Evolutionary conservation across 2,888 invertebrate genomes (phyloP), one percentile per base, ranked within the genome.

Genomic region (Gymnoscelis rufifasciata): DNA sequence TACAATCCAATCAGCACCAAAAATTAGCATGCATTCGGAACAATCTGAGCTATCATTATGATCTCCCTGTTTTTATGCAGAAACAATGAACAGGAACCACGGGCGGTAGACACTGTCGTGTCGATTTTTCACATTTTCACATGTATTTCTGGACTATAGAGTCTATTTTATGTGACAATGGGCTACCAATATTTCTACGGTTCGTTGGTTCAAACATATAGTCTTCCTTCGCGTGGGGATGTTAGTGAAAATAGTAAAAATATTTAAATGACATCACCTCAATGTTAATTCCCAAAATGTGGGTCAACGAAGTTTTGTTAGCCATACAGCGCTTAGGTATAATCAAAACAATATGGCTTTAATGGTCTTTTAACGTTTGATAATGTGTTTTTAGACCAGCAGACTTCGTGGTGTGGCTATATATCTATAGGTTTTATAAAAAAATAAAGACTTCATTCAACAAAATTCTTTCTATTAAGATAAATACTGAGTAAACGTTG

Each of bases 41-140:
- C 52, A 56, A 63, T 60, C 56, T 51, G 59, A 53, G 57, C 67
- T 75, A 80, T 79, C 79, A 54, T 52, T 66, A 68, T 65, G 68
- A 78, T 79, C 78, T 63, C 60, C 55, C 57, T 60, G 62, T 71
- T 73, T 43, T 73, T 74, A 68, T 74, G 59, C 60, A 71, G 70
- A 82, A 77, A 86, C 84, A 86, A 86, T 79, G 57, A 58, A 66
- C 83, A 82, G 86, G 86, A 86, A 81, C 74, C 73, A 79, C 74
- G 86, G 69, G 70, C 55, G 54, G 62, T 62, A 66, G 61, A 53
- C 54, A 52, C 44, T 33, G 37, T 11, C 7, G 39, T 40, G 23
- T 35, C 10, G 5, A 30, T 23, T 15, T 29, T 38, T 8, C 42
- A 35, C 12, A 47, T 47, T 43, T 41, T 38, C 40, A 47, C 38